A percentile compares a stretch with the other conserved stretches of the same genome.
Evolutionary conservation across 1,140 invertebrate genomes (phyloP).

Genomic region (Lucilia cuprina): DNA sequence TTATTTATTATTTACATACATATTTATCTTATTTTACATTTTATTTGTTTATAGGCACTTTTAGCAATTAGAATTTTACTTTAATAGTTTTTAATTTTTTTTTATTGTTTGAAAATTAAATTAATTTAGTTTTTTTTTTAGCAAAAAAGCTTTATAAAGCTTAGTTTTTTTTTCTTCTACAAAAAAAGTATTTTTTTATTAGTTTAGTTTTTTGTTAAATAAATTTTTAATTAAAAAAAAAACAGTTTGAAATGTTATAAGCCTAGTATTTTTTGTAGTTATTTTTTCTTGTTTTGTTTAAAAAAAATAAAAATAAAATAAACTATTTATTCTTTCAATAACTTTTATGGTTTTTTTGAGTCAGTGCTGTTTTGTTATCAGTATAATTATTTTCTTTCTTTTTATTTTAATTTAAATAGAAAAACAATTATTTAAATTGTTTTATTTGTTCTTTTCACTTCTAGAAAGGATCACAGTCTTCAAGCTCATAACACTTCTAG

Average conservation of each 20-base stretch:
- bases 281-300: neutral
- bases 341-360: neutral
- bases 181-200: neutral
- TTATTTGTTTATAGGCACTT: conserved; percentile 36
- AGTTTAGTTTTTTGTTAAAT: neutral
- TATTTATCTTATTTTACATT: conserved; percentile 42
- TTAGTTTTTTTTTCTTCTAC: neutral
- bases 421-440: neutral
- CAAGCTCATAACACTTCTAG: conserved; percentile 39
- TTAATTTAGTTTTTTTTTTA: neutral
- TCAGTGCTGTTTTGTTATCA: neutral
- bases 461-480: conserved; percentile 38
- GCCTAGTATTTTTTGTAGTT: neutral
- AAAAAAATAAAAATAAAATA: neutral
- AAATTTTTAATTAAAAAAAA: neutral
- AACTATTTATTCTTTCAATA: neutral
- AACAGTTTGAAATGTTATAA: neutral
- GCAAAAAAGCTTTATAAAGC: neutral
- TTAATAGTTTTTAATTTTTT: neutral
- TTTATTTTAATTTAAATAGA: neutral
- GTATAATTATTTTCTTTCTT: neutral
- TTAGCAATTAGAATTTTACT: neutral
- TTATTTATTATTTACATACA: neutral
- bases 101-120: neutral
- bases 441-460: neutral